These are phyloP conservation scores for Leptinotarsa lineolata DNA, from an alignment of 1,140 invertebrate genomes.

Conservation along the genomic window DNA sequence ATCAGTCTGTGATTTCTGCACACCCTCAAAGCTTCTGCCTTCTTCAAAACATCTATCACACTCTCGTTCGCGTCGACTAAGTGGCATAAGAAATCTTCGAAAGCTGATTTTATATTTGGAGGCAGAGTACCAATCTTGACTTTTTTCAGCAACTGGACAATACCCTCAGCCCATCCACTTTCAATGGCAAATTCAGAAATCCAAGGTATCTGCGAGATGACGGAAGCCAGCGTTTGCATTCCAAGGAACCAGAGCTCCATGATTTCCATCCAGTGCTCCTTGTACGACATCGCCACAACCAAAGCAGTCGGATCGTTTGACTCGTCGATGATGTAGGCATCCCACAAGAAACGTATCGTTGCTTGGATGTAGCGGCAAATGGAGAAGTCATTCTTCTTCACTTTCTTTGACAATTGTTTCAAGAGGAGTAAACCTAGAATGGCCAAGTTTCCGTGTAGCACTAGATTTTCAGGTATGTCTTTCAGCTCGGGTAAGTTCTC, in stretches of 20 bases:
- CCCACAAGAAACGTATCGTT: conserved; percentile 88
- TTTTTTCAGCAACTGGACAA: conserved; percentile 77
- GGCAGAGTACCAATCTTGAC: conserved; percentile 80
- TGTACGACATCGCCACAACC: conserved; percentile 83
- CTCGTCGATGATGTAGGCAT: conserved; percentile 88
- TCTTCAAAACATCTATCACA: conserved; percentile 77
- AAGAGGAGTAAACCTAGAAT: conserved; percentile 81
- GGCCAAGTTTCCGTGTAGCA: conserved; percentile 81
- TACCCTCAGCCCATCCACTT: conserved; percentile 89
- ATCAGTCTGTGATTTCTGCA: conserved; percentile 86
- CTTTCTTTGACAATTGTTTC: conserved; percentile 79
- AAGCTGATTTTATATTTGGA: conserved; percentile 83
- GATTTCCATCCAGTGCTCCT: conserved; percentile 84
- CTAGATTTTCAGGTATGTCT: conserved; percentile 80
- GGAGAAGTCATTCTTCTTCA: conserved; percentile 85
- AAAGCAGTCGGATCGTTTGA: conserved; percentile 78
- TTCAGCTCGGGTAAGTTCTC: conserved; percentile 84
- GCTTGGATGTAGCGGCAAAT: conserved; percentile 85
- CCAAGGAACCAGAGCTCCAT: conserved; percentile 92
- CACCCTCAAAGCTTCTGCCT: conserved; percentile 78
- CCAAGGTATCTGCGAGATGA: conserved; percentile 82
- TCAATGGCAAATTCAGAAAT: conserved; percentile 88
- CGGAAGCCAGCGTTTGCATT: conserved; percentile 86
- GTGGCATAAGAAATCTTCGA: conserved; percentile 86
- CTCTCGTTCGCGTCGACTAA: conserved; percentile 79